Evolutionary conservation across 2,888 invertebrate species (phyloP).

Genomic region (Melanostoma mellinum): DNA sequence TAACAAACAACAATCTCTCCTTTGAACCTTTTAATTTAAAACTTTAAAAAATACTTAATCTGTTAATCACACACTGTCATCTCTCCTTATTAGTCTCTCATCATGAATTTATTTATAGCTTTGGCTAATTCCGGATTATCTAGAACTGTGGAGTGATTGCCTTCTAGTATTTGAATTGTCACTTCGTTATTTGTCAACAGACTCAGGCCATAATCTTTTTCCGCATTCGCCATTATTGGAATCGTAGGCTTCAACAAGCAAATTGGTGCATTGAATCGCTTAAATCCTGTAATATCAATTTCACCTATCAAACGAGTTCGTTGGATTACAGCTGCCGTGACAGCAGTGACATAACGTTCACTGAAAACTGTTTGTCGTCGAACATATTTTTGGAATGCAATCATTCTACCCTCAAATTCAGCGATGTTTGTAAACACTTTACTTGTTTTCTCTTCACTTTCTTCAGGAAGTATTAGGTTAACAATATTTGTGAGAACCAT

Average conservation of each 20-base stretch:
- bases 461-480: constrained; percentile 78
- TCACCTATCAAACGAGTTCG: constrained; percentile 83
- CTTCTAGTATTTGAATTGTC: constrained; percentile 85
- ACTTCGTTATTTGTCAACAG: constrained; percentile 84
- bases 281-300: constrained; percentile 81
- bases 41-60: constrained; percentile 12
- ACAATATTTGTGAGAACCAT: constrained; percentile 77
- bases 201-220: constrained; percentile 87
- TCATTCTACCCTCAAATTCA: constrained; percentile 84
- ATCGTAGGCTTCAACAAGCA: constrained; percentile 86
- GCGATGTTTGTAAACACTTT: constrained; percentile 83
- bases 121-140: constrained; percentile 86
- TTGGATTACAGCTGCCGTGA: constrained; percentile 82
- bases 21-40: constrained; percentile 36
- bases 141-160: constrained; percentile 88
- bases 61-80: constrained; percentile 58
- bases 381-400: constrained; percentile 82
- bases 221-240: constrained; percentile 82
- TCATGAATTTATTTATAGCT: constrained; percentile 83
- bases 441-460: constrained; percentile 77
- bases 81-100: constrained; percentile 40
- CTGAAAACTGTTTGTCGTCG: constrained; percentile 81
- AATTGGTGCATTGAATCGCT: constrained; percentile 83
- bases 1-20: neutral
- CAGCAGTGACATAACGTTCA: constrained; percentile 80